Evolutionary conservation across 2,888 invertebrate genomes (phyloP).

Genomic region (Harpagoxenus sublaevis): DNA sequence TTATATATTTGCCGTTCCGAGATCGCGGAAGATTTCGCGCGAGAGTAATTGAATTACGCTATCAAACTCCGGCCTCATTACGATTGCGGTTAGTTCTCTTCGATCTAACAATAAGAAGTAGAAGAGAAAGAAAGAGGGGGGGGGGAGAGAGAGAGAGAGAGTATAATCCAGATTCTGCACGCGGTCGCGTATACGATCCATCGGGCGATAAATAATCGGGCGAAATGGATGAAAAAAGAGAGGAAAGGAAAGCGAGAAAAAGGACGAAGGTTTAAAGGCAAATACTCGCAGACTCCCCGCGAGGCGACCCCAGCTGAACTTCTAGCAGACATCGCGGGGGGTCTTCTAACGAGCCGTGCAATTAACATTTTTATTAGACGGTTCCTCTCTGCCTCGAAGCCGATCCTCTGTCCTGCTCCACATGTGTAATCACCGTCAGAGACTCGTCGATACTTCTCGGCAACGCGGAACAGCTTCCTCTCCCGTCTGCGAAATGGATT

Average conservation of each 20-base stretch:
- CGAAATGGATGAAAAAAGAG: conserved; percentile 61
- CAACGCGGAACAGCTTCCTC: conserved; percentile 67
- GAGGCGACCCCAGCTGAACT: conserved; percentile 84
- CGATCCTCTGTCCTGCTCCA: conserved; percentile 71
- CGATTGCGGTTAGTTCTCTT: conserved; percentile 38
- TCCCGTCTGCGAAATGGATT: conserved; percentile 65
- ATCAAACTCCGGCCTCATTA: conserved; percentile 58
- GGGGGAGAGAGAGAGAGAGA: not conserved
- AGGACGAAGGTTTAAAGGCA: conserved; percentile 79
- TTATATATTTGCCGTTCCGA: conserved; percentile 23
- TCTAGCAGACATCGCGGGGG: conserved; percentile 83
- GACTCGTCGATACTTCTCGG: conserved; percentile 62
- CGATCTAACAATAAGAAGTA: conserved; percentile 68
- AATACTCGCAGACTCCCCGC: conserved; percentile 84
- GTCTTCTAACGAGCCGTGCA: conserved; percentile 85
- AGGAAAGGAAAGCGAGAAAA: conserved; percentile 59
- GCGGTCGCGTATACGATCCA: conserved; percentile 47
- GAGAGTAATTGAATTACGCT: conserved; percentile 31
- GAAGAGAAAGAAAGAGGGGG: not conserved
- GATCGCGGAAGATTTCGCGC: conserved; percentile 32
- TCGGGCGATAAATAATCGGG: conserved; percentile 79
- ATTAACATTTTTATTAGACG: conserved; percentile 86
- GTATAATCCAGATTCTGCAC: conserved; percentile 73
- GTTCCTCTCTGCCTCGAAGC: conserved; percentile 67
- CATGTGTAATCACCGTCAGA: conserved; percentile 66